Evolutionary conservation across 2,888 invertebrate genomes (phyloP), one percentile per base, ranked within the genome.

Genomic region (Ophion obscuratus): DNA sequence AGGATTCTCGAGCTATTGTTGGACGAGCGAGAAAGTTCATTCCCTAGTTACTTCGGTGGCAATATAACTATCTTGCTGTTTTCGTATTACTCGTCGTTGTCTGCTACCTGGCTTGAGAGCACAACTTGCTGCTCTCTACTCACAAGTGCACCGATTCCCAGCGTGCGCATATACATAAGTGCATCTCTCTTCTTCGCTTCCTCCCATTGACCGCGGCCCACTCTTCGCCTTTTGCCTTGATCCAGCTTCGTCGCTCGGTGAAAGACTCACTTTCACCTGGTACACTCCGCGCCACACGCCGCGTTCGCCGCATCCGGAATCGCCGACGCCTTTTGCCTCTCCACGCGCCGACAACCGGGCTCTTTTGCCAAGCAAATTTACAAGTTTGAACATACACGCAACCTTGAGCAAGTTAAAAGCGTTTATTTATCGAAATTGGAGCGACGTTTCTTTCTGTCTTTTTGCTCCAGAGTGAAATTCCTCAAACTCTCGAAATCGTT

Each of bases 201-300:
- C 36, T 75, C 57, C 59, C 57, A 36, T 75, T 76, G 70, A 79
- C 77, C 84, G 61, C 73, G 84, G 68, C 74, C 74, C 70, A 81
- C 78, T 82, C 80, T 66, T 64, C 66, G 31, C 20, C 62, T 84
- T 83, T 84, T 71, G 68, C 80, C 77, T 86, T 77, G 67, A 62
- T 68, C 79, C 75, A 36, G 61, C 81, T 84, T 74, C 80, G 66
- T 79, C 61, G 57, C 53, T 24, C 77, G 67, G 76, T 62, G 76
- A 73, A 84, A 75, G 71, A 82, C 84, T 86, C 87, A 87, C 87
- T 87, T 87, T 87, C 87, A 87, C 87, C 87, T 61, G 70, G 62
- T 59, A 44, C 73, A n/a, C 53, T 17, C 11, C 53, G 53, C 14
- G 31, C 74, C 67, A 31, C 85, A 47, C 53, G 53, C 70, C 64